Base-by-base conservation (phyloP, 1,140 invertebrate species). In the Hormaphis cornu region DNA sequence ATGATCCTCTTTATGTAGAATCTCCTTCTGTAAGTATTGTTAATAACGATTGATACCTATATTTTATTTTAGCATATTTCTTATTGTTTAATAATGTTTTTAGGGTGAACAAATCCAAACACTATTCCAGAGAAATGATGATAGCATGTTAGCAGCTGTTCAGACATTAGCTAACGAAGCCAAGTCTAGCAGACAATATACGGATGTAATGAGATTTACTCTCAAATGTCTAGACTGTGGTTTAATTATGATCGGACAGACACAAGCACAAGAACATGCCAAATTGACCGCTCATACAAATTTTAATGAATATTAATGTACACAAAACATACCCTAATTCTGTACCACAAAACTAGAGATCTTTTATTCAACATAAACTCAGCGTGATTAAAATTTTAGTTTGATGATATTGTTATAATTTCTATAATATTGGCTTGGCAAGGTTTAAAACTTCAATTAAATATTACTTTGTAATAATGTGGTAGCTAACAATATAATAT, bases 1-100 rank as follows among this genome's bases (percentile, higher is more conserved):
- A 97, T 78, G 95, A 98, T 80, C 91, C 93, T 1, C 78, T 98
- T 1, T 89, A 93, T 76, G 82, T 95, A 76, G 93, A 97, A 80
- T 83, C 28, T 0, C 18, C 44, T 22, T 3, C 9, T 24, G 61
- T 66, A 1, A 85, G 0, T 75, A 22, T n/a, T 30, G n/a, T 3
- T 37, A 14, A 20, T 37, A 7, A 18, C 10, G 12, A 12, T 58
- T 28, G n/a, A 16, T 40, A 58, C 24, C n/a, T 10, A 20, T 42
- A 18, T 1, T 40, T 12, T 59, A 3, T 30, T 6, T 5, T 35
- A 61, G 2, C 12, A 22, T 16, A 14, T 22, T 37, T 40, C 16
- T 44, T 14, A 16, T 5, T 20, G 28, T 18, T 61, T 61, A 1
- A 35, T 33, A 61, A 9, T 58, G 3, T 48, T 74, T 73, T 46